These are phyloP conservation scores for Sminthurides aquaticus DNA, from an alignment of 2,888 invertebrate genomes.

Conservation along the genomic window DNA sequence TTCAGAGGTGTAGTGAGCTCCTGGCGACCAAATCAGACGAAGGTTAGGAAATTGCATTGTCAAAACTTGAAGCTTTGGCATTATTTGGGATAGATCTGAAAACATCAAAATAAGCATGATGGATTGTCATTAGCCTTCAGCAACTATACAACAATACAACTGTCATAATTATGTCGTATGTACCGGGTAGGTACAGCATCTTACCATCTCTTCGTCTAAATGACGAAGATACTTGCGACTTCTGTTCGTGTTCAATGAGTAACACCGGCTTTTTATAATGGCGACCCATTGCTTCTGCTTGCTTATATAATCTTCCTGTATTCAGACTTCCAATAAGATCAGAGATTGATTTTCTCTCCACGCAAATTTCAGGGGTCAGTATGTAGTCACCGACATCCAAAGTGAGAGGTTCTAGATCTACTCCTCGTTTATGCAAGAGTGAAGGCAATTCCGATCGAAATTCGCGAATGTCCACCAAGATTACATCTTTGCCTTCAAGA, in stretches of 20 bases:
- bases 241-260: slow-evolving; percentile 92
- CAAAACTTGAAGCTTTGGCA: slow-evolving; percentile 80
- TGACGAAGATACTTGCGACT: slow-evolving; percentile 85
- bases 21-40: slow-evolving; percentile 91
- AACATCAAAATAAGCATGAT: background rate
- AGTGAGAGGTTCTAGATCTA: slow-evolving; percentile 85
- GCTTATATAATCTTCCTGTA: slow-evolving; percentile 84
- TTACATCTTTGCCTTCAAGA: slow-evolving; percentile 25
- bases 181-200: background rate
- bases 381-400: slow-evolving; percentile 95
- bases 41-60: slow-evolving; percentile 90
- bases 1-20: slow-evolving; percentile 91
- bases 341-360: slow-evolving; percentile 92
- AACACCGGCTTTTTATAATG: slow-evolving; percentile 80
- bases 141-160: slow-evolving; percentile 4
- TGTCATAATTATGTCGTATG: background rate
- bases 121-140: no score
- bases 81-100: slow-evolving; percentile 53
- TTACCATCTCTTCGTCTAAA: slow-evolving; percentile 37
- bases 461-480: slow-evolving; percentile 93
- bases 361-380: slow-evolving; percentile 88
- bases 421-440: slow-evolving; percentile 81
- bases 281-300: slow-evolving; percentile 87
- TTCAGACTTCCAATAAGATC: slow-evolving; percentile 93
- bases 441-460: slow-evolving; percentile 94